phyloP scores from a whole-genome alignment of 2,113 vertebrate species.

The Pangasianodon hypophthalmus region DNA sequence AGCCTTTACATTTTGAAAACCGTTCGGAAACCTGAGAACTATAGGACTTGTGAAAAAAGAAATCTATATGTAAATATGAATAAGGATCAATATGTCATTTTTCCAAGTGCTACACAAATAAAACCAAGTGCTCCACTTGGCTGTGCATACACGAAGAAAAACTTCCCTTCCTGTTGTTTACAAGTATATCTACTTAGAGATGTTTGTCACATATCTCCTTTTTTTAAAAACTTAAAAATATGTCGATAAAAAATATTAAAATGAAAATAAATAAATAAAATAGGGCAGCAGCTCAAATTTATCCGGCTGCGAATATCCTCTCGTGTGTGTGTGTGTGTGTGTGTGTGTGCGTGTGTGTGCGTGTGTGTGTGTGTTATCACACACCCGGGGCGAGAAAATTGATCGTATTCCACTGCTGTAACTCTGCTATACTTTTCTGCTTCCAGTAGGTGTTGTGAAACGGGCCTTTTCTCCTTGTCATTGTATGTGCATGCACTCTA shows the following conservation, averaged over 20 bases:
- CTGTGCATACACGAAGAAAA: conserved; percentile 78
- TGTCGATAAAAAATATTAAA: conserved; percentile 57
- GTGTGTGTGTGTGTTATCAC: conserved; percentile 63
- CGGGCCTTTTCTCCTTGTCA: conserved; percentile 89
- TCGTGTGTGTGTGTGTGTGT: conserved; percentile 67
- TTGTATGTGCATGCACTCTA: conserved; percentile 94
- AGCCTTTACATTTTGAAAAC: conserved; percentile 69
- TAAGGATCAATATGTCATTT: conserved; percentile 61
- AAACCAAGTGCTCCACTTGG: conserved; percentile 84
- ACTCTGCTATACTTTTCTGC: conserved; percentile 91
- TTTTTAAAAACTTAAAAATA: conserved; percentile 78
- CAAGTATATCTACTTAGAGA: conserved; percentile 87
- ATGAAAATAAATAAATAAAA: conserved; percentile 35
- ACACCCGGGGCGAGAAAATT: conserved; percentile 79
- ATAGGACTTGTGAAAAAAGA: conserved; percentile 62
- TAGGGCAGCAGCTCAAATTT: conserved; percentile 68
- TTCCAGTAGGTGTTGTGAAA: conserved; percentile 94
- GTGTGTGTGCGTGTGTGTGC: conserved; percentile 66
- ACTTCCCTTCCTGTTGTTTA: conserved; percentile 89
- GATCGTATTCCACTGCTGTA: conserved; percentile 80
- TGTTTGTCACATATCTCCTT: conserved; percentile 88
- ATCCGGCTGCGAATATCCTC: conserved; percentile 77
- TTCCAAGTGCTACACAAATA: conserved; percentile 61
- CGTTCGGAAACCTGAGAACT: conserved; percentile 63
- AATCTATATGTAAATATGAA: conserved; percentile 63